Base-by-base conservation (phyloP, 2,113 vertebrate genomes). In the Sorex araneus region DNA sequence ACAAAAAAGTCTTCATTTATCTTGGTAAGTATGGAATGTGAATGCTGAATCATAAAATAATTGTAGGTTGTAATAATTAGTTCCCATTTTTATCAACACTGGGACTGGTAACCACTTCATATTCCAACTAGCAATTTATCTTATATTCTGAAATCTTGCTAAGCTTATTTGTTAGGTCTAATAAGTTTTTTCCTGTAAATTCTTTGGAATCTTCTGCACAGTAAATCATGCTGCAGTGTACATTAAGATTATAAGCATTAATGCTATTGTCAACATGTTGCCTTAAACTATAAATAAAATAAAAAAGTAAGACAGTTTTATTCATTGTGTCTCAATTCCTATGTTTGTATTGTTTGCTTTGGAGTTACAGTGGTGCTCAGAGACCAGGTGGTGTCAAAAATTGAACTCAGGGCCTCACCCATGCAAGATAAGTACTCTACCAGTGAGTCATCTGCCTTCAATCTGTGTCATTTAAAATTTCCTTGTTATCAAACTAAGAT, bases 101-200 rank as follows among this genome's bases (percentile, higher is more conserved):
- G 40, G 50, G 30, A 28, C 73, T 78, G 36, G 64, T 60, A 85
- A 40, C 36, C 54, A 54, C 50, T 69, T 92, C 50, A 79, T 36
- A 92, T 80, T 73, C n/a, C 19, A 74, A 74, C 13, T 27, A 73
- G 13, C 13, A 50, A 54, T 66, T 86, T 50, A 66, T 60, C 28
- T 43, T n/a, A 3, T 69, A 77, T 80, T 28, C 67, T 80, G 27
- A 91, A 84, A 76, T 23, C 63, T 45, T 85, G 47, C 32, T 74
- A 54, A 74, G 66, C 57, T 81, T 67, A 80, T 18, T n/a, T 92
- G 63, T 40, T 74, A 73, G 64, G 60, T 84, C 23, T 63, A 74
- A 92, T 28, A 27, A 23, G 0, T 8, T 67, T 76, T 60, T 57
- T 57, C 13, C 13, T 54, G 70, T 76, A 73, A 57, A 54, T 66